A percentile compares a stretch with the other conserved stretches of the same genome.
Evolutionary conservation across 2,797 vertebrate genomes (phyloP).

Genomic region (Ispidina picta): DNA sequence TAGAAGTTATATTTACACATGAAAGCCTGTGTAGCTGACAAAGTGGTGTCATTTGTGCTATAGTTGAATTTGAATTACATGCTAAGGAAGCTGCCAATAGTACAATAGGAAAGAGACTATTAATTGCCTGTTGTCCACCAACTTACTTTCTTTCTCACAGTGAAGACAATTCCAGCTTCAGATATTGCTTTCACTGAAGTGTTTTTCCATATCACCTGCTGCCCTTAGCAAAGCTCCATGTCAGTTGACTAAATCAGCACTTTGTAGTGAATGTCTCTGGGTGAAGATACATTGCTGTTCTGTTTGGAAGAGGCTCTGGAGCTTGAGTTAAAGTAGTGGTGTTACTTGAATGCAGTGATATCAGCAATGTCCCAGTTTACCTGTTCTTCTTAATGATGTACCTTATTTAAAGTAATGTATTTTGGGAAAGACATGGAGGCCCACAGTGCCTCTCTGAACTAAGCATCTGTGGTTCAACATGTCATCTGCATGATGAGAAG

Average conservation of each 20-base stretch:
- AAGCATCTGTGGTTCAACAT: background rate
- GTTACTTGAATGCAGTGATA: background rate
- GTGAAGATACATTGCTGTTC: background rate
- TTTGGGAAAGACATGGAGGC: background rate
- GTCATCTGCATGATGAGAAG: background rate
- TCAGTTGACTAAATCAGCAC: background rate
- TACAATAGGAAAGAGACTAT: background rate
- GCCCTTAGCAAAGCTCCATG: fast-evolving
- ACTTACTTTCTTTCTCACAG: background rate
- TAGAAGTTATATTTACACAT: background rate
- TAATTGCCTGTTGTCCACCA: background rate
- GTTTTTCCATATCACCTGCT: background rate
- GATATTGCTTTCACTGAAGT: background rate
- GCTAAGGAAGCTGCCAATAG: background rate
- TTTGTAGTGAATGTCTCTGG: background rate
- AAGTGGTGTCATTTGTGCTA: background rate
- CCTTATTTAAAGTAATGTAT: background rate
- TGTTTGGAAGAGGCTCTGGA: background rate
- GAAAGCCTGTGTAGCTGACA: background rate
- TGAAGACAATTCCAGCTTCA: background rate
- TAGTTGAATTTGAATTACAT: background rate
- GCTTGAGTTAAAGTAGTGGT: background rate
- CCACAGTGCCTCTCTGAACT: background rate
- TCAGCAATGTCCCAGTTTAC: background rate
- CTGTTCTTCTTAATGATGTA: background rate